Evolutionary conservation across 35 echinoderm and acorn worm genomes (phyloP).

Genomic region (Anneissia japonica): DNA sequence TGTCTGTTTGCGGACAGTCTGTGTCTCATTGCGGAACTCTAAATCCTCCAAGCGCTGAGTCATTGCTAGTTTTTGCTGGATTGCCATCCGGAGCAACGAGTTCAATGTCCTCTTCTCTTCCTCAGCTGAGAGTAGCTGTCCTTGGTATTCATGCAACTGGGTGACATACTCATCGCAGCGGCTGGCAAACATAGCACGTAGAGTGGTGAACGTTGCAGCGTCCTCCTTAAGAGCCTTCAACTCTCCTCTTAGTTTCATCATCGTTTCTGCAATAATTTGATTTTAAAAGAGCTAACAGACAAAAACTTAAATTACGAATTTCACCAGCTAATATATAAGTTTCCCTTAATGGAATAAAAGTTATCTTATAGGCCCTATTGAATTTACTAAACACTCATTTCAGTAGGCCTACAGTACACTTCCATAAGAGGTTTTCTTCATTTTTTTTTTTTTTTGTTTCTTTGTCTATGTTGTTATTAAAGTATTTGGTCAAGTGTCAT

Average conservation of each 20-base stretch:
- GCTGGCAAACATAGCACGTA: slow-evolving; percentile 93
- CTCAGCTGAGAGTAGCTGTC: slow-evolving; percentile 68
- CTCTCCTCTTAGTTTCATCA: slow-evolving; percentile 87
- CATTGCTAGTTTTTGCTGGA: slow-evolving; percentile 94
- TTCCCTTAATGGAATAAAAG: too few species aligned
- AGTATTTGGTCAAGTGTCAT: too few species aligned
- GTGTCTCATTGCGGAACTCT: slow-evolving; percentile 74
- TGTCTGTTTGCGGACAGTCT: slow-evolving; percentile 26
- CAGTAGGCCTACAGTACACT: too few species aligned
- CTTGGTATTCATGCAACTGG: slow-evolving; percentile 85
- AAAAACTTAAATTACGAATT: too few species aligned
- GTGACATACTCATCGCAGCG: slow-evolving; percentile 97
- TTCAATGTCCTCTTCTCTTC: slow-evolving; percentile 98
- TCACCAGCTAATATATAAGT: too few species aligned
- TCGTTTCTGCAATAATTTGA: slow-evolving; percentile 85
- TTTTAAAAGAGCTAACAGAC: too few species aligned
- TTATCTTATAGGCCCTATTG: too few species aligned
- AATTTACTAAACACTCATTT: too few species aligned
- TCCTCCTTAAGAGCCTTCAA: slow-evolving; percentile 89
- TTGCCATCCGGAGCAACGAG: slow-evolving; percentile 92
- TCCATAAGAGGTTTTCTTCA: too few species aligned
- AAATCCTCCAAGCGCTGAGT: slow-evolving; percentile 90
- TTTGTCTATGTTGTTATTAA: too few species aligned
- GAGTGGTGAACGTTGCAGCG: slow-evolving; percentile 81
- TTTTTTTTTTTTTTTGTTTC: too few species aligned